Evolutionary conservation across 2,888 invertebrate genomes (phyloP), one percentile per base, ranked within the genome.

Genomic region (Harmothoe impar): DNA sequence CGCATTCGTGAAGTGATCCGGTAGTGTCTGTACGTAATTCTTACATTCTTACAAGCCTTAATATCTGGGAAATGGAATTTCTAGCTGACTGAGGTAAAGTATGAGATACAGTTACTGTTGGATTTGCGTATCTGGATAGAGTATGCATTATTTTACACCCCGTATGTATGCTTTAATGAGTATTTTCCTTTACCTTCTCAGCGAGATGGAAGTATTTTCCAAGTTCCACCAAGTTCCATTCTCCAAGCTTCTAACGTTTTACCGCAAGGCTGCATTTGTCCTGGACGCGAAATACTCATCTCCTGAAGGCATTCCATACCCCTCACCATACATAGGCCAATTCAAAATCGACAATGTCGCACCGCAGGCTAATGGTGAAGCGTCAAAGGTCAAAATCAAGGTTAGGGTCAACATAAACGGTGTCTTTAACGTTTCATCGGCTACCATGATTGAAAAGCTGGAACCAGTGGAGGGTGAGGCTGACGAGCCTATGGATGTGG

Each of bases 361-460:
- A 93, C 98, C 99, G 5, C 98, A 97, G 51, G 96, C 98, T 0
- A 98, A 98, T 92, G 99, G 99, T 52, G 98, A 98, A 94, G 97
- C 98, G n/a, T 98, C 98, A 92, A 99, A 99, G 96, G 98, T 99
- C 0, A 99, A 99, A 96, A 97, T 99, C 5, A 99, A 93, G 90
- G 98, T 98, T 10, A 97, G 99, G 93, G 97, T 99, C 90, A 99
- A 99, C 96, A 97, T 98, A 89, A 98, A 99, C 96, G 99, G 99
- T 89, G 97, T 99, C 92, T 97, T 99, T 95, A 97, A 97, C 20
- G 97, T 99, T 35, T 97, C 98, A 20, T 98, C 98, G 90, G 99
- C 99, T 5, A 97, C 98, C 54, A 92, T 95, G 94, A 93, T 95
- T 84, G 96, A 96, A 91, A 94, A 95, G 92, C 91, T 94, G 33